These are phyloP conservation scores for Heterochromis multidens DNA, from an alignment of 2,113 vertebrate genomes.

Conservation along the genomic window DNA sequence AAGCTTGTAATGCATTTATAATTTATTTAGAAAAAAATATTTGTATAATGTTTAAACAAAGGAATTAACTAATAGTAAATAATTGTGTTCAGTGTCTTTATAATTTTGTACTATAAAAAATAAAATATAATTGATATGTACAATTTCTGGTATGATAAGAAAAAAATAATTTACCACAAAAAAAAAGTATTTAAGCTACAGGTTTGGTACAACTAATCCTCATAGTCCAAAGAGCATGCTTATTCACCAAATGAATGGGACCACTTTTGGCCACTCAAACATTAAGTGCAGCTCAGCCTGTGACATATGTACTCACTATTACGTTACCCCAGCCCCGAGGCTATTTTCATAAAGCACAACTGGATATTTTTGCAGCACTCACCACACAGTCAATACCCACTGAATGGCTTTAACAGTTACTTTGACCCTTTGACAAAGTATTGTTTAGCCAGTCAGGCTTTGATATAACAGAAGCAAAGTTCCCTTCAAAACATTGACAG, in stretches of 20 bases:
- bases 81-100: neutral
- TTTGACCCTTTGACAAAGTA: slow-evolving; percentile 60
- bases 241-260: slow-evolving; percentile 22
- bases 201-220: neutral
- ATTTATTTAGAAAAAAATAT: neutral
- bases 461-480: slow-evolving; percentile 63
- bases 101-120: neutral
- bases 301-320: slow-evolving; percentile 54
- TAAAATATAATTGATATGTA: neutral
- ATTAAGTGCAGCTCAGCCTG: slow-evolving; percentile 10
- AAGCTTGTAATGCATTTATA: no score
- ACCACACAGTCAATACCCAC: slow-evolving; percentile 12
- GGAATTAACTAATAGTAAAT: neutral
- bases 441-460: slow-evolving; percentile 51
- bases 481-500: slow-evolving; percentile 32
- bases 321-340: slow-evolving; percentile 31
- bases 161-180: no score
- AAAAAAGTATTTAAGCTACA: neutral
- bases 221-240: neutral
- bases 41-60: neutral
- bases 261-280: slow-evolving; percentile 15
- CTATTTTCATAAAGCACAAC: slow-evolving; percentile 63
- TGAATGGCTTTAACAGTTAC: slow-evolving; percentile 47
- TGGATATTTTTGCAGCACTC: slow-evolving; percentile 33
- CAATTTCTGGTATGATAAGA: neutral